These are phyloP conservation scores for Colius striatus DNA, from an alignment of 2,113 vertebrate genomes.

Conservation along the genomic window DNA sequence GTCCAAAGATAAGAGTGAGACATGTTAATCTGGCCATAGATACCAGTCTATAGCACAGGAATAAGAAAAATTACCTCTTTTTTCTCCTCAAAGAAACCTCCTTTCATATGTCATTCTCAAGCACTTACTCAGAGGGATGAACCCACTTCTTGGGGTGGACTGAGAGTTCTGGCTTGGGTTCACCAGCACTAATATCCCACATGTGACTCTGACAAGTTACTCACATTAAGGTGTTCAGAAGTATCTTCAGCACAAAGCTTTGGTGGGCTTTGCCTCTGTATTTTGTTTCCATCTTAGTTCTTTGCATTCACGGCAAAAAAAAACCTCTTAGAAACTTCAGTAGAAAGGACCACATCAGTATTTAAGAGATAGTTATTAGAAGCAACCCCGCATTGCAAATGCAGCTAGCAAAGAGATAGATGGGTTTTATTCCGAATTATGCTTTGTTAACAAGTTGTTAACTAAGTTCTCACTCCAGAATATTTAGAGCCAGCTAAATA, in stretches of 20 bases:
- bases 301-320: background rate
- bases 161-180: background rate
- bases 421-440: conserved; percentile 68
- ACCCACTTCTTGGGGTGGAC: background rate
- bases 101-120: background rate
- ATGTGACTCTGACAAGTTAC: background rate
- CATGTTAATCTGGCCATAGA: background rate
- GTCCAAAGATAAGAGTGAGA: background rate
- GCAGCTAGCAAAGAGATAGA: conserved; percentile 38
- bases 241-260: background rate
- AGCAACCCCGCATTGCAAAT: conserved; percentile 41
- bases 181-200: background rate
- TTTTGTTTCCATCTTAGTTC: background rate
- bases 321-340: background rate
- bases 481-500: conserved; percentile 74
- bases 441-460: conserved; percentile 74
- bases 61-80: background rate
- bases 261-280: background rate
- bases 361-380: conserved; percentile 39
- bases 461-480: conserved; percentile 73
- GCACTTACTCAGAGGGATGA: background rate
- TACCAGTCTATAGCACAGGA: background rate
- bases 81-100: background rate
- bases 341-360: background rate
- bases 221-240: background rate